Conservation (phyloP, 2,113 vertebrate genomes). For the Polypterus senegalus region DNA sequence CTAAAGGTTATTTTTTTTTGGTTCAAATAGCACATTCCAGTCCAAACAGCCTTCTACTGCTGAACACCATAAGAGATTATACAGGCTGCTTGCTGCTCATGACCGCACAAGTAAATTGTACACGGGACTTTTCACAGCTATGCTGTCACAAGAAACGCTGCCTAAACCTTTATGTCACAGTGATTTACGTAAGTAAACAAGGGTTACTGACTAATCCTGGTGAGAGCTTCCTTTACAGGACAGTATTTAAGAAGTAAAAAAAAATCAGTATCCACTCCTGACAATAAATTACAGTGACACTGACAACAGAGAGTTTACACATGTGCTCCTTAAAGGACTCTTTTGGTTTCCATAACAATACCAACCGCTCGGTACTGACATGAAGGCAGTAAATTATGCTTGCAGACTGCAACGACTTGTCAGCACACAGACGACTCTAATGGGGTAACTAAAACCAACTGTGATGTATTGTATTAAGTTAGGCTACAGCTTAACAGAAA, state of each 20-base stretch:
- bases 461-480: no score
- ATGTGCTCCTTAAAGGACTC: background rate
- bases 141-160: background rate
- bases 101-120: background rate
- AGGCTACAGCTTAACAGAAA: no score
- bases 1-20: no score
- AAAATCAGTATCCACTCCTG: background rate
- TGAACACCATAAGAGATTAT: no score
- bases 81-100: no score
- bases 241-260: background rate
- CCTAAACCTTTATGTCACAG: background rate
- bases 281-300: slow-evolving; percentile 5
- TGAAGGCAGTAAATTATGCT: background rate
- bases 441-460: no score
- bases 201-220: slow-evolving; percentile 1
- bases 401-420: background rate
- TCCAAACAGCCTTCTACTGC: no score
- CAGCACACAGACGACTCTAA: background rate
- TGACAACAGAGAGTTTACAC: background rate
- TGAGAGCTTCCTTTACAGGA: background rate
- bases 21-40: no score
- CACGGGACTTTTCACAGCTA: background rate
- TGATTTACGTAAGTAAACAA: slow-evolving; percentile 1
- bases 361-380: background rate
- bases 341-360: background rate